Conservation (phyloP, 2,797 vertebrate species). For the Sparidentex hasta region DNA sequence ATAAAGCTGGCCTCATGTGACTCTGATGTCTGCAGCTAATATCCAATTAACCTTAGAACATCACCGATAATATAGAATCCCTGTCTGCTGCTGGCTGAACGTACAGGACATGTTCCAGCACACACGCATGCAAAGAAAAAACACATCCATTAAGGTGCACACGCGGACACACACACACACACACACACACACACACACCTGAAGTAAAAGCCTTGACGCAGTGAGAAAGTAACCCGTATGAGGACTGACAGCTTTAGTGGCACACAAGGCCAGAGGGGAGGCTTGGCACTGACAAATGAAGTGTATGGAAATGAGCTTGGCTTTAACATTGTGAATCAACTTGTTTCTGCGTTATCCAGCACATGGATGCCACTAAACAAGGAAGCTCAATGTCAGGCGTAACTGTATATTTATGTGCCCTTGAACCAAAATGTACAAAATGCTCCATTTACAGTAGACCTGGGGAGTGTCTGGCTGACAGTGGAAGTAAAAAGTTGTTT, state of each 20-base stretch:
- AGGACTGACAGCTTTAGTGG: conserved; percentile 65
- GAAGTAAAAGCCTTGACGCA: conserved; percentile 41
- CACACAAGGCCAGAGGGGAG: conserved; percentile 50
- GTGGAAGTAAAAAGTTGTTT: conserved; percentile 46
- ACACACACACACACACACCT: conserved; percentile 9
- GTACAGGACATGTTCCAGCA: conserved; percentile 11
- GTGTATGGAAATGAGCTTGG: conserved; percentile 65
- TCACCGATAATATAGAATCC: conserved; percentile 41
- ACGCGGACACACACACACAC: neutral
- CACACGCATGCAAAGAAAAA: conserved; percentile 24
- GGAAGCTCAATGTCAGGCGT: conserved; percentile 35
- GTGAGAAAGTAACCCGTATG: conserved; percentile 30
- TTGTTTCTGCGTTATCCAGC: conserved; percentile 57
- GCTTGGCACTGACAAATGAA: conserved; percentile 63
- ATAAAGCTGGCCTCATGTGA: conserved; percentile 55
- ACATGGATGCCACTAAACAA: conserved; percentile 38
- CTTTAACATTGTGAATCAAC: conserved; percentile 62
- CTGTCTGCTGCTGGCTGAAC: conserved; percentile 41
- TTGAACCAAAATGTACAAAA: conserved; percentile 63
- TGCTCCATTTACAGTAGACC: conserved; percentile 58
- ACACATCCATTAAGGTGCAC: conserved; percentile 18
- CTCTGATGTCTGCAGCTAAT: conserved; percentile 54
- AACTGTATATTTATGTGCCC: conserved; percentile 50
- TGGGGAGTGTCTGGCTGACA: conserved; percentile 53
- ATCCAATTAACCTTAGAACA: conserved; percentile 63